phyloP scores from a whole-genome alignment of 2,888 invertebrate genomes.

The Hirtodrosophila histrioides region DNA sequence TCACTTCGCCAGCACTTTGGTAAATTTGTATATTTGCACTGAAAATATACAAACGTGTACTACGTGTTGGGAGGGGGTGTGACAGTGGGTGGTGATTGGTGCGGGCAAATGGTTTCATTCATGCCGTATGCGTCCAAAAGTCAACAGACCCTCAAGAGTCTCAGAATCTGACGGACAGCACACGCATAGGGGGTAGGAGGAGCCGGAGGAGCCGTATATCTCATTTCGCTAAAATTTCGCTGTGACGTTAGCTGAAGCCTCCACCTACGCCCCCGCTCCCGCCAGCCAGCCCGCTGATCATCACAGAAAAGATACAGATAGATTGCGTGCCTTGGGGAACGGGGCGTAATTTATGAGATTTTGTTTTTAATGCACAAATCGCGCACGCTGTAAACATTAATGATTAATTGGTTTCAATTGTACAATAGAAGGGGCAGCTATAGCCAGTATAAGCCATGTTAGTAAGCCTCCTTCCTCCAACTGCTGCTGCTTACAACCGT shows the following conservation, averaged over 20 bases:
- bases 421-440: slow-evolving; percentile 23
- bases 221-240: slow-evolving; percentile 14
- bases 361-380: slow-evolving; percentile 57
- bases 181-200: slow-evolving; percentile 11
- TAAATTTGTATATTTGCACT: slow-evolving; percentile 72
- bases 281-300: slow-evolving; percentile 4
- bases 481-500: slow-evolving; percentile 18
- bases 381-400: slow-evolving; percentile 62
- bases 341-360: slow-evolving; percentile 65
- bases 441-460: slow-evolving; percentile 25
- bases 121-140: slow-evolving; percentile 59
- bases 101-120: slow-evolving; percentile 74
- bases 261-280: background rate
- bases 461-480: slow-evolving; percentile 15
- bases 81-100: slow-evolving; percentile 25
- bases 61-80: slow-evolving; percentile 1
- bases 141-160: slow-evolving; percentile 63
- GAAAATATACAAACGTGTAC: slow-evolving; percentile 62
- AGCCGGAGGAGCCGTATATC: background rate
- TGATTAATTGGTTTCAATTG: slow-evolving; percentile 71
- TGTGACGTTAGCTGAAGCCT: slow-evolving; percentile 37
- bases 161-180: slow-evolving; percentile 29
- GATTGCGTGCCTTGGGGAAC: slow-evolving; percentile 29
- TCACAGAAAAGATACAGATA: slow-evolving; percentile 36
- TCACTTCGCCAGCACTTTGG: slow-evolving; percentile 52